Conservation (phyloP, 1,140 invertebrate species). For the Macrocentrus cingulum region DNA sequence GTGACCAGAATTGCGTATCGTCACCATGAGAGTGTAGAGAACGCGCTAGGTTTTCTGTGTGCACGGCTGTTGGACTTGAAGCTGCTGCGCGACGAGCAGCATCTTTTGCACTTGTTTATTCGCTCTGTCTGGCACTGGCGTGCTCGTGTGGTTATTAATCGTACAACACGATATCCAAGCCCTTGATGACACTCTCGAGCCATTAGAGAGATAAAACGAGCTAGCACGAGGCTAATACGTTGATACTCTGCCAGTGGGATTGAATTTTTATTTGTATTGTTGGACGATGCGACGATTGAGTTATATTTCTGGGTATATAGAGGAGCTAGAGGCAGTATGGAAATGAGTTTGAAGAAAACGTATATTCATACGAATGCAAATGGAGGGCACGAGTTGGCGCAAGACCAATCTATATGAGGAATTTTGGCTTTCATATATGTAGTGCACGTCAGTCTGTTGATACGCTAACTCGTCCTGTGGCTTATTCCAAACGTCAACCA, state of each 20-base stretch:
- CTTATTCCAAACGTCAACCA: constrained; percentile 48
- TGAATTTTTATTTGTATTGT: constrained; percentile 1
- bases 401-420: constrained; percentile 40
- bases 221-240: background rate
- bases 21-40: no score
- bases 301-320: background rate
- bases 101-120: constrained; percentile 24
- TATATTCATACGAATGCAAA: constrained; percentile 1
- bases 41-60: no score
- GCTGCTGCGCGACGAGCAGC: no score
- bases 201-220: no score
- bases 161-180: constrained; percentile 27
- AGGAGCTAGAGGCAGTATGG: background rate
- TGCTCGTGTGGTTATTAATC: constrained; percentile 39
- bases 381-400: constrained; percentile 37
- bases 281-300: constrained; percentile 1
- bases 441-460: constrained; percentile 24
- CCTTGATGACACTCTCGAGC: background rate
- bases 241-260: constrained; percentile 1
- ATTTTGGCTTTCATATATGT: background rate
- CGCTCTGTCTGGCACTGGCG: constrained; percentile 22
- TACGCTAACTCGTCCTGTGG: constrained; percentile 39
- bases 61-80: no score
- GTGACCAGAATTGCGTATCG: constrained; percentile 30
- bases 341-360: background rate